phyloP scores from a whole-genome alignment of 2,888 invertebrate species.

The Rhorus exstirpatorius region DNA sequence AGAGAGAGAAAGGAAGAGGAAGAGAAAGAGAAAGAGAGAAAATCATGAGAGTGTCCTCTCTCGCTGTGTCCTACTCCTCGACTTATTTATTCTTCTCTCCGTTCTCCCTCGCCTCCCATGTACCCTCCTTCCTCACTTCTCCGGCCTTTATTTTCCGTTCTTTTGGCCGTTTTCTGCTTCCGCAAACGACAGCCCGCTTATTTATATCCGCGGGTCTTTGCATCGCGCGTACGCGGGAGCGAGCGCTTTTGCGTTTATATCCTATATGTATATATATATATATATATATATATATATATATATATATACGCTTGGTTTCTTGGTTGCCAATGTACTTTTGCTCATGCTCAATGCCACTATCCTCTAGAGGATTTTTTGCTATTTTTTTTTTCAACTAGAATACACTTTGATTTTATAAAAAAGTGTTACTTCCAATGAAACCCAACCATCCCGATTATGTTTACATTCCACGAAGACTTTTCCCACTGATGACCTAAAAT shows the following conservation, averaged over 20 bases:
- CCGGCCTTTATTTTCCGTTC: constrained; percentile 72
- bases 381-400: too few relatives aligned
- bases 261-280: constrained; percentile 29
- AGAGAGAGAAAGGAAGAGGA: constrained; percentile 5
- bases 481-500: too few relatives aligned
- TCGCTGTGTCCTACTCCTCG: constrained; percentile 70
- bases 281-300: constrained; percentile 21
- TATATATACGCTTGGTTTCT: constrained; percentile 1
- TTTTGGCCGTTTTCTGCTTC: constrained; percentile 86
- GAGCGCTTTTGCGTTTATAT: constrained; percentile 74
- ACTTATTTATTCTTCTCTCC: constrained; percentile 84
- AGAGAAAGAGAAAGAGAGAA: constrained; percentile 29
- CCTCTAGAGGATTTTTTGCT: constrained; percentile 27
- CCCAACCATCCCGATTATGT: too few relatives aligned
- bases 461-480: too few relatives aligned
- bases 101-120: constrained; percentile 79
- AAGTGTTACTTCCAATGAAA: too few relatives aligned
- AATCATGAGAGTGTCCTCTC: constrained; percentile 65
- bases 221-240: constrained; percentile 82
- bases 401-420: too few relatives aligned
- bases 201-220: constrained; percentile 85
- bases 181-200: constrained; percentile 86
- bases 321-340: constrained; percentile 76
- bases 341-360: constrained; percentile 78
- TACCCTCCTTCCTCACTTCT: constrained; percentile 65